Base-by-base conservation (phyloP, 2,888 invertebrate species). In the Nymphalis polychloros region DNA sequence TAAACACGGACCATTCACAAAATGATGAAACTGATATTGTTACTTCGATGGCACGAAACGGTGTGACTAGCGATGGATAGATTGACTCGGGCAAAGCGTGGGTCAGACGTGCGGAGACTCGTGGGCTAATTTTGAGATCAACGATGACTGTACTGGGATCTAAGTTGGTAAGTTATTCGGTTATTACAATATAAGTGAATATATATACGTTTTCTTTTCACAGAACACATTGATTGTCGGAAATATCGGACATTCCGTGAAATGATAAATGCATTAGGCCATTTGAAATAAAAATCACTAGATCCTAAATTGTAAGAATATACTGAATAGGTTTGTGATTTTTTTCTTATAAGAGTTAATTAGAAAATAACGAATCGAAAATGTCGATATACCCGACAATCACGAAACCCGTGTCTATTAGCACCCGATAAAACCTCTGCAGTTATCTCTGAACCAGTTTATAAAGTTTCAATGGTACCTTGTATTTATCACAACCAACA, bases 71-170 rank as follows among this genome's bases (percentile, higher is more conserved):
- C 79, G 70, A 69, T 61, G 59, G 69, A 59, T 65, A 59, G 59
- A 59, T 61, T 47, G 57, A n/a, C 60, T 72, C 67, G 72, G 74
- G 63, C 57, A 59, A 70, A 72, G 70, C 62, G 63, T 68, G 68
- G 72, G 69, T 78, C 78, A 84, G 86, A 88, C 41, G 41, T 87
- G 87, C 85, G 83, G 82, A 86, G 88, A 88, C 89, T 89, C 79
- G 84, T 81, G 81, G 85, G 84, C 84, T 87, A 86, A 86, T 88
- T 88, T 88, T 91, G 91, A 92, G 91, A 91, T 91, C 91, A 90
- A 71, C 81, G 84, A 81, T 83, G 79, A 83, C 85, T 84, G 82
- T 81, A 84, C 81, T 86, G 76, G 79, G 78, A 76, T 70, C 73
- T 75, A 71, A 74, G 69, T 68, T 72, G 74, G 69, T 75, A 59